phyloP scores from a whole-genome alignment of 2,888 invertebrate species.

The Apodemia hepburni region DNA sequence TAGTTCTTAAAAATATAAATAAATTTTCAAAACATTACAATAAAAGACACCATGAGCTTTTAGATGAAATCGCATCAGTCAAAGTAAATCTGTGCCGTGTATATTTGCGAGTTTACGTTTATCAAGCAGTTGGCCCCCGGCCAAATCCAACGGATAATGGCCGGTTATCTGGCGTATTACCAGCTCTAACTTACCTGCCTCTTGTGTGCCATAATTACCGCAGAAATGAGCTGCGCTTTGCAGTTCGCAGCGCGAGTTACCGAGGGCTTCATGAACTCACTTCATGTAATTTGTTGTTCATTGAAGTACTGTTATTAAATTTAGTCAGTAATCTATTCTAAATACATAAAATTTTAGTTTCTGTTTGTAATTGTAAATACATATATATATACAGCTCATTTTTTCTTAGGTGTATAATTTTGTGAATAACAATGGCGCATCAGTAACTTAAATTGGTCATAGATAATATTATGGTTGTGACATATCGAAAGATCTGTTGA shows the following conservation, averaged over 20 bases:
- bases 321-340: not conserved
- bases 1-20: too few species aligned
- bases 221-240: not conserved
- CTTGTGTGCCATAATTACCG: constrained; percentile 6
- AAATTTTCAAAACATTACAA: too few species aligned
- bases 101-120: not conserved
- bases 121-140: not conserved
- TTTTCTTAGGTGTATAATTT: too few species aligned
- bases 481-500: too few species aligned
- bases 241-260: not conserved
- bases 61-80: not conserved
- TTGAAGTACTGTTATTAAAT: not conserved
- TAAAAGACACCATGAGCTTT: not conserved
- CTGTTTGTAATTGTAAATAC: too few species aligned
- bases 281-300: not conserved
- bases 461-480: too few species aligned
- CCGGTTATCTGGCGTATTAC: constrained; percentile 13
- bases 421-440: too few species aligned
- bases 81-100: constrained; percentile 5
- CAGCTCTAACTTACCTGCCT: constrained; percentile 12
- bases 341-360: too few species aligned
- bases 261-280: not conserved
- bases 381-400: too few species aligned
- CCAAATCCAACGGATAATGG: constrained; percentile 8
- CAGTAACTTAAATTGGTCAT: too few species aligned